Conservation (phyloP, 2,797 vertebrate genomes). For the Pipistrellus pygmaeus region DNA sequence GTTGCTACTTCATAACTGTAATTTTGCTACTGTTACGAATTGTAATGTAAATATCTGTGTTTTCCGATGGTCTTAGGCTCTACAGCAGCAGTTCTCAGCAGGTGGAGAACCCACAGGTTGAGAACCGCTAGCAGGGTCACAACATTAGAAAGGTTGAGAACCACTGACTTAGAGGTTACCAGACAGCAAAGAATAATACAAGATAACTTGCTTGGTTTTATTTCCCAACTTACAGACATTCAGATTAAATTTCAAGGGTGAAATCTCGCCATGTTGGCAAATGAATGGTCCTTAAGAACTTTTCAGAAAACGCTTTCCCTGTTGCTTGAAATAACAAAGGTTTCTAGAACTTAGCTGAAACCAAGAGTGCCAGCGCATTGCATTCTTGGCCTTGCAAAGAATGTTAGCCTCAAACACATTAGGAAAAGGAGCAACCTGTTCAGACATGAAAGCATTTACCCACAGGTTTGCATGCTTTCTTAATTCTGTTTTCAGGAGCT, state of each 20-base stretch:
- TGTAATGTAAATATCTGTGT: no score
- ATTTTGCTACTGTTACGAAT: no score
- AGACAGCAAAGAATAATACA: conserved; percentile 17
- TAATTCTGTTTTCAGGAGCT: conserved; percentile 89
- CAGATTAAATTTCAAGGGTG: conserved; percentile 51
- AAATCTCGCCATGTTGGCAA: conserved; percentile 2
- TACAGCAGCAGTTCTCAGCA: no score
- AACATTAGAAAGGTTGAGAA: no score
- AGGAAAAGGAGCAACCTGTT: background rate
- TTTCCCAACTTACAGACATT: conserved; percentile 44
- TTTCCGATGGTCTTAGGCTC: no score
- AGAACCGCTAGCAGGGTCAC: no score
- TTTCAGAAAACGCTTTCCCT: conserved; percentile 38
- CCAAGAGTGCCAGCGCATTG: background rate
- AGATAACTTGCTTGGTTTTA: conserved; percentile 46
- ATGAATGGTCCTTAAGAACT: conserved; percentile 54
- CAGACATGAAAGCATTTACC: background rate
- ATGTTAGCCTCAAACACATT: background rate
- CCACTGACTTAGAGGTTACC: conserved; percentile 38
- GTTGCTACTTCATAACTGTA: no score
- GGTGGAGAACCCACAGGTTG: no score
- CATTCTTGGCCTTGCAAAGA: background rate
- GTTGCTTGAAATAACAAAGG: conserved; percentile 39
- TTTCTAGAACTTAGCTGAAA: conserved; percentile 55
- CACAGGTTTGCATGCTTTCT: conserved; percentile 34